Base-by-base conservation (phyloP, 2,888 invertebrate species). In the Cecidostiba fungosa region DNA sequence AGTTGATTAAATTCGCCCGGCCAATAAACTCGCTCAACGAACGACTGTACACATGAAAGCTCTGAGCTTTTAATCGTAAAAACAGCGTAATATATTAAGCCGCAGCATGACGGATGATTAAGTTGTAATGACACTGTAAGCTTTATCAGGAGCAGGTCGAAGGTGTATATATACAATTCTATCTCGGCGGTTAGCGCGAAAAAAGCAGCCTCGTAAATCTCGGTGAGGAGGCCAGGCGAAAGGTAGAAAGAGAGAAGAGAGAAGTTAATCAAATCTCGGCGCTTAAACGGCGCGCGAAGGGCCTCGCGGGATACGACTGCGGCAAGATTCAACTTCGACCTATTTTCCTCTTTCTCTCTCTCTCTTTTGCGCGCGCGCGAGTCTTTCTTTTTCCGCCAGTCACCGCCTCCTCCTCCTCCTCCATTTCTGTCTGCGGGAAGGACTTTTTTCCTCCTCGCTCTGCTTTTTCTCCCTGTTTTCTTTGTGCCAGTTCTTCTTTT, bases 211-310 rank as follows among this genome's bases (percentile, higher is more conserved):
- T 59, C 81, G 73, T 84, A 80, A 82, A 79, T 84, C 74, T 74
- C 69, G 23, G 19, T 50, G 74, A 72, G 50, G 70, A 32, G 66
- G 43, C 3, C 16, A 23, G n/a, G 47, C n/a, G 69, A 26, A 26
- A 16, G 16, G 54, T 0, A 23, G 23, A 47, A 36, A 43, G 26
- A 2, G 50, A 39, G 43, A 26, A 70, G 39, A 83, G 26, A 59
- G 70, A 77, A 84, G 77, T 86, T 83, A 86, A 86, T 86, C 86
- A 80, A 86, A 86, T 86, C 77, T 83, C 72, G 23, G 66, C 72
- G 62, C 50, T 83, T 77, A 80, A 83, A 80, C 76, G 77, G 39
- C 32, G 23, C 85, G 69, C 54, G 54, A 66, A 26, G 66, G 66
- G 66, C 66, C 74, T 73, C 73, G 59, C 84, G 73, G 66, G 72